These are phyloP conservation scores for Crambe crambe DNA, from an alignment of 37 sponge, comb jelly and placozoan species.

Conservation along the genomic window DNA sequence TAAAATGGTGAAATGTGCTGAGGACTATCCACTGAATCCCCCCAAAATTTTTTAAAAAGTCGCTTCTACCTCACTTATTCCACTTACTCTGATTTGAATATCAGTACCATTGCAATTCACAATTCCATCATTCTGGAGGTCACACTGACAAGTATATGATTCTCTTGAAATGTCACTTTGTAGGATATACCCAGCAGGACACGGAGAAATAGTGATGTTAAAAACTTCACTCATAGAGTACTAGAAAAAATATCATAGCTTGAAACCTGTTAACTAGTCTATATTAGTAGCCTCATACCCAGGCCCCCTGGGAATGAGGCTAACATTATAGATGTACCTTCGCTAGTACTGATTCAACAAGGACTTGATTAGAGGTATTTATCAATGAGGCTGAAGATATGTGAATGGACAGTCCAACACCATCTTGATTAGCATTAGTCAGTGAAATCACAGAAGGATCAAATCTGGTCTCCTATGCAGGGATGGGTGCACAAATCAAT, in stretches of 20 bases:
- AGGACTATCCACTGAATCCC: no score
- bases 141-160: slow-evolving; percentile 14
- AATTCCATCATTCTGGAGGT: slow-evolving; percentile 23
- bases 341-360: no score
- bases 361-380: neutral
- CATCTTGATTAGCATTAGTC: neutral
- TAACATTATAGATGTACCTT: neutral
- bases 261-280: neutral
- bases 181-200: slow-evolving; percentile 40
- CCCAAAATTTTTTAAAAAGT: no score
- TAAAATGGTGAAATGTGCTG: no score
- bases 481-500: neutral
- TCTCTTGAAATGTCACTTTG: neutral
- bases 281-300: neutral
- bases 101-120: slow-evolving; percentile 7
- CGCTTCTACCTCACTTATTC: no score
- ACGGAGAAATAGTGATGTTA: neutral
- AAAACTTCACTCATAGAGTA: no score
- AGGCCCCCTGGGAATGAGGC: no score
- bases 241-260: neutral
- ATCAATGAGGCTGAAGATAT: neutral
- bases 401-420: neutral
- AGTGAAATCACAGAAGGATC: neutral
- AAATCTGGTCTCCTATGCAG: neutral
- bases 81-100: slow-evolving; percentile 12